Percentiles rank a stretch among this genome's conserved stretches.
Evolutionary conservation across 1,140 invertebrate genomes (phyloP).

Genomic region (Lasioglossum baleicum): DNA sequence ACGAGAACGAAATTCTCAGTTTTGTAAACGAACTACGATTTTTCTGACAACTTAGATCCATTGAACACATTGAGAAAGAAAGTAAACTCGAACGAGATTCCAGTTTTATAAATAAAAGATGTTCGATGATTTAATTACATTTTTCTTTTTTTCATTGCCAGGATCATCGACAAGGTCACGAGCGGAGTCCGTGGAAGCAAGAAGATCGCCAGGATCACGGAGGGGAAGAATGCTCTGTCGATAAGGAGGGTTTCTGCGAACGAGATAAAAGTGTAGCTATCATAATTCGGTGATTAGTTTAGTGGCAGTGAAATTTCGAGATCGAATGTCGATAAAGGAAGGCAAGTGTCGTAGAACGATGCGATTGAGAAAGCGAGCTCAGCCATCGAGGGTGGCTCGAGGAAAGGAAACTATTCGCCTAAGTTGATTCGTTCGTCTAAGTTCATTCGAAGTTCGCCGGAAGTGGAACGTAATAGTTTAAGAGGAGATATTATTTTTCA

Average conservation of each 20-base stretch:
- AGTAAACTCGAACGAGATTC: no score
- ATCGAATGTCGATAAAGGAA: constrained; percentile 34
- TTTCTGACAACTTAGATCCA: no score
- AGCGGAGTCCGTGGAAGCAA: background rate
- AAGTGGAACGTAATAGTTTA: background rate
- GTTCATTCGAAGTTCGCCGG: no score
- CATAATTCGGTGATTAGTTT: no score
- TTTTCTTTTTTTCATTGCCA: constrained; percentile 3
- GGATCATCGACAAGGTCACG: constrained; percentile 7
- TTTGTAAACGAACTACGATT: no score
- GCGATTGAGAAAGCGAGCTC: constrained; percentile 25
- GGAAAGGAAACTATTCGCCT: constrained; percentile 32
- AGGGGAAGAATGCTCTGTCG: constrained; percentile 10
- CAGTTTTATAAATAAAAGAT: no score
- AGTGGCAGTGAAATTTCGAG: background rate
- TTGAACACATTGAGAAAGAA: no score
- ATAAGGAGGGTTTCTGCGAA: constrained; percentile 28
- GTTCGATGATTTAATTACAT: no score
- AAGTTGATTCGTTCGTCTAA: no score
- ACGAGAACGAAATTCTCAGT: no score
- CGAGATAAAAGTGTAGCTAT: background rate
- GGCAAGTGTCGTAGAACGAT: constrained; percentile 9
- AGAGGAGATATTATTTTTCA: background rate
- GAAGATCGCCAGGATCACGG: background rate
- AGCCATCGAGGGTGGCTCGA: constrained; percentile 13